phyloP scores from a whole-genome alignment of 2,888 invertebrate species.

The Carabus problematicus region DNA sequence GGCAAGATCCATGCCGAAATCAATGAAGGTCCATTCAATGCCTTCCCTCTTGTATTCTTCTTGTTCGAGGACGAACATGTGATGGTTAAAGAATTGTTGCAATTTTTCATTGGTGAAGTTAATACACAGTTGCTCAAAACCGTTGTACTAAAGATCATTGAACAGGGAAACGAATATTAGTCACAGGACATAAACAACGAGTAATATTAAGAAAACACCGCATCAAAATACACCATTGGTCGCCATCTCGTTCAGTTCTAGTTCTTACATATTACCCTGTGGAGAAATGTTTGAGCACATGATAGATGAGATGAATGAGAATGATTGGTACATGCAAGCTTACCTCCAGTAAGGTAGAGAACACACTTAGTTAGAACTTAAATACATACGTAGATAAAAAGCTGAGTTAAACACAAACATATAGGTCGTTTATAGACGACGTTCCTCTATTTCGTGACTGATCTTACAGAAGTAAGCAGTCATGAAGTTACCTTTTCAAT shows the following conservation, averaged over 20 bases:
- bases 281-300: neutral
- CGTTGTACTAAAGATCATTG: slow-evolving; percentile 75
- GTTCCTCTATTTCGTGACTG: slow-evolving; percentile 3
- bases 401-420: slow-evolving; percentile 29
- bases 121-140: slow-evolving; percentile 98
- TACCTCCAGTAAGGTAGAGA: neutral
- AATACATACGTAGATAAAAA: slow-evolving; percentile 6
- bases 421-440: neutral
- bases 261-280: no score
- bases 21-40: slow-evolving; percentile 95
- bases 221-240: neutral
- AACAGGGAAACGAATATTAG: slow-evolving; percentile 48
- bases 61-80: slow-evolving; percentile 98
- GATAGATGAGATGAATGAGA: neutral
- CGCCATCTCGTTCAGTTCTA: no score
- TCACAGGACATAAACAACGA: slow-evolving; percentile 52
- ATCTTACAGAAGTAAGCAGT: neutral
- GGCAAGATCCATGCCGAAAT: slow-evolving; percentile 96
- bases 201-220: neutral
- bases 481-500: slow-evolving; percentile 87
- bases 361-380: slow-evolving; percentile 2
- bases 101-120: slow-evolving; percentile 98
- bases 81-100: slow-evolving; percentile 98
- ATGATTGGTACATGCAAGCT: neutral
- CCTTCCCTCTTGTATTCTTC: slow-evolving; percentile 95